These are phyloP conservation scores for Tetranychus cinnabarinus DNA, from an alignment of 1,140 invertebrate species.

Conservation along the genomic window DNA sequence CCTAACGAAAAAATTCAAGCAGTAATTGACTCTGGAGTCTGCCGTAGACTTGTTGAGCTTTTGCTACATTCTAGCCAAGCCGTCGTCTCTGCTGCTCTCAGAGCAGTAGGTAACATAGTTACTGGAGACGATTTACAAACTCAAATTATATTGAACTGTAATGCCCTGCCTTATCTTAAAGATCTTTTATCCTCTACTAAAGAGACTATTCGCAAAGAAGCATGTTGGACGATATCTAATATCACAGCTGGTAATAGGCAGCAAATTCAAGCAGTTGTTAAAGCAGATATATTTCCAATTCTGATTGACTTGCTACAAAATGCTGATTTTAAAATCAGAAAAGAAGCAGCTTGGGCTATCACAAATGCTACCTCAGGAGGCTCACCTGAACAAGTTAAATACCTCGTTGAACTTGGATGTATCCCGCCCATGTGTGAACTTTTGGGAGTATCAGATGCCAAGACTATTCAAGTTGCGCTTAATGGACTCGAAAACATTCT, in stretches of 20 bases:
- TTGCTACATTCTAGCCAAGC: constrained; percentile 69
- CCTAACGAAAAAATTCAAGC: constrained; percentile 96
- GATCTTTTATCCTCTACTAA: constrained; percentile 50
- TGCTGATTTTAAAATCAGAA: constrained; percentile 86
- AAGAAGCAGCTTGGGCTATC: constrained; percentile 94
- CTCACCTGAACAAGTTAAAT: constrained; percentile 71
- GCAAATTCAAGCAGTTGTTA: constrained; percentile 84
- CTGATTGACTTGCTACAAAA: constrained; percentile 70
- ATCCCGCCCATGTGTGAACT: constrained; percentile 86
- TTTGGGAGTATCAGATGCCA: constrained; percentile 72
- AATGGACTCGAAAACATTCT: constrained; percentile 92
- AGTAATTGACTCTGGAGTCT: constrained; percentile 88
- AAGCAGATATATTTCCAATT: constrained; percentile 78
- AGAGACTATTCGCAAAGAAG: constrained; percentile 79
- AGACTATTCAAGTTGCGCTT: constrained; percentile 90
- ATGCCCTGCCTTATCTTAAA: constrained; percentile 57
- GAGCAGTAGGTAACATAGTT: constrained; percentile 92
- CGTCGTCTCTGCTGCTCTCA: constrained; percentile 77
- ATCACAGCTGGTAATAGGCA: constrained; percentile 85
- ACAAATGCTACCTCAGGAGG: constrained; percentile 92
- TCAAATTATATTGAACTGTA: constrained; percentile 75
- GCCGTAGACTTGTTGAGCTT: constrained; percentile 71
- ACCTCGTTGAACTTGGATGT: constrained; percentile 38
- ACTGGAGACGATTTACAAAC: constrained; percentile 94
- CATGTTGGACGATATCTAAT: constrained; percentile 95